phyloP scores from a whole-genome alignment of 2,113 vertebrate species.

The Naja naja region DNA sequence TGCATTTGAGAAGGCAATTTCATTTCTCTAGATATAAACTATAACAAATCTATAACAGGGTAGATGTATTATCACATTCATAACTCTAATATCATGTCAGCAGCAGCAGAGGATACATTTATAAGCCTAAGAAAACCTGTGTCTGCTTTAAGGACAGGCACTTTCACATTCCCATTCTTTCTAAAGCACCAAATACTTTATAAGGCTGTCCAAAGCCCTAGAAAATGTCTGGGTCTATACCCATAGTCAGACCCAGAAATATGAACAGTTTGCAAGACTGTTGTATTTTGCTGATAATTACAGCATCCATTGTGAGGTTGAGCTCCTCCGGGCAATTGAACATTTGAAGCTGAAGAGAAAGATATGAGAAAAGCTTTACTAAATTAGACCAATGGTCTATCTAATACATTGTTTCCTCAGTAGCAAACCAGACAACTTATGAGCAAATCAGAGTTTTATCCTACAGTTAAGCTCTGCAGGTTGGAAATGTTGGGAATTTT shows the following conservation, averaged over 20 bases:
- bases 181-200: neutral
- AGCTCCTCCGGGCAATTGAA: neutral
- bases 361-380: neutral
- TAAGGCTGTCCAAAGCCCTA: neutral
- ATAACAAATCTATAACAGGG: neutral
- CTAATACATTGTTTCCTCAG: neutral
- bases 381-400: neutral
- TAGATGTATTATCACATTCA: neutral
- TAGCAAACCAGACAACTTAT: neutral
- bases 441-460: neutral
- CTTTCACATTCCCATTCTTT: neutral
- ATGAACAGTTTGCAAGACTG: neutral
- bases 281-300: neutral
- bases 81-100: neutral
- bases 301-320: neutral
- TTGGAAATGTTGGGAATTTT: neutral
- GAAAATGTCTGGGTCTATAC: neutral
- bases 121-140: neutral
- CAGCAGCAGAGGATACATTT: neutral
- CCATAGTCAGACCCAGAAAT: neutral
- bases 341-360: neutral
- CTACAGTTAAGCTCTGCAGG: neutral
- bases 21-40: neutral
- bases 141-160: neutral
- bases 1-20: neutral